A percentile compares a stretch with the other conserved stretches of the same genome.
phyloP scores from a whole-genome alignment of 2,113 vertebrate genomes.

The pig (Sus scrofa) region T2T-Sscrofa CM000812.6:154934501-154935000 shows the following conservation, averaged over 20 bases:
- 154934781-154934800: background rate
- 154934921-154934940: background rate
- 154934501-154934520: background rate
- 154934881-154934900: background rate
- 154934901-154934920: background rate
- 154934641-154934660: conserved; percentile 67
- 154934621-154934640: conserved; percentile 61
- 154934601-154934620: rapidly evolving
- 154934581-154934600: background rate
- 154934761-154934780: background rate
- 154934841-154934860: background rate
- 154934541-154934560: background rate
- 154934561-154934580: conserved; percentile 22
- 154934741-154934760: background rate
- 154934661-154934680: conserved; percentile 54
- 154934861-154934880: background rate
- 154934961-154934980: background rate
- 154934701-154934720: conserved; percentile 1
- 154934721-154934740: conserved; percentile 31
- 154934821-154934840: background rate
- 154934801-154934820: background rate
- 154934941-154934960: background rate
- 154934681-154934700: conserved; percentile 63
- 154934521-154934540: background rate
- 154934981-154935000: background rate